Conservation (phyloP, 2,888 invertebrate genomes). For the Tridacna gigas region DNA sequence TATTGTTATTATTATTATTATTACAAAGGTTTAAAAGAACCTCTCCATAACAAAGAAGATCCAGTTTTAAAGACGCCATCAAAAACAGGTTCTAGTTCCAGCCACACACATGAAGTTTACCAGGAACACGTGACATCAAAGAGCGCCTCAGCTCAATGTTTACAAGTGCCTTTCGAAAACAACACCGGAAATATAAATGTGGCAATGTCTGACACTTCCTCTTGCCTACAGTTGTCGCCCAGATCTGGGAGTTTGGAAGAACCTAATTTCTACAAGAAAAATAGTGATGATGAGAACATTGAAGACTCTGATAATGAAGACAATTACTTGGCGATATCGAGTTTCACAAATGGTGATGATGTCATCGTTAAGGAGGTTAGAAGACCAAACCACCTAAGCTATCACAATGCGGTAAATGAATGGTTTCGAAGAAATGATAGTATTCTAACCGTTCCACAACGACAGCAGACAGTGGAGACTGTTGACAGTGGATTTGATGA, state of each 20-base stretch:
- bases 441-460: conserved; percentile 41
- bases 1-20: neutral
- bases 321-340: no score
- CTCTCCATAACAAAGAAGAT: no score
- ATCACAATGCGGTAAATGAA: conserved; percentile 15
- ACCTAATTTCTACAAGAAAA: no score
- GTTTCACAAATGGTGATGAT: no score
- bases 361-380: no score
- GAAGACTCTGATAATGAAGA: no score
- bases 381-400: neutral
- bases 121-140: no score
- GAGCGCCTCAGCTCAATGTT: neutral
- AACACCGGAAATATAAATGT: neutral
- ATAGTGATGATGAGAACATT: no score
- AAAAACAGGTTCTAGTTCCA: no score
- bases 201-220: neutral
- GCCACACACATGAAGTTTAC: no score
- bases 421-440: conserved; percentile 31
- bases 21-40: neutral
- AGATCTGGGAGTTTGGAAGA: no score
- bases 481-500: conserved; percentile 75
- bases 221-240: neutral
- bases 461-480: conserved; percentile 74
- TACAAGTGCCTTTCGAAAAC: neutral
- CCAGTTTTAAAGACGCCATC: no score